A percentile compares a stretch with the other conserved stretches of the same genome.
Conservation (phyloP, 2,888 invertebrate genomes). For the Lepetodrilus schrolli region DNA sequence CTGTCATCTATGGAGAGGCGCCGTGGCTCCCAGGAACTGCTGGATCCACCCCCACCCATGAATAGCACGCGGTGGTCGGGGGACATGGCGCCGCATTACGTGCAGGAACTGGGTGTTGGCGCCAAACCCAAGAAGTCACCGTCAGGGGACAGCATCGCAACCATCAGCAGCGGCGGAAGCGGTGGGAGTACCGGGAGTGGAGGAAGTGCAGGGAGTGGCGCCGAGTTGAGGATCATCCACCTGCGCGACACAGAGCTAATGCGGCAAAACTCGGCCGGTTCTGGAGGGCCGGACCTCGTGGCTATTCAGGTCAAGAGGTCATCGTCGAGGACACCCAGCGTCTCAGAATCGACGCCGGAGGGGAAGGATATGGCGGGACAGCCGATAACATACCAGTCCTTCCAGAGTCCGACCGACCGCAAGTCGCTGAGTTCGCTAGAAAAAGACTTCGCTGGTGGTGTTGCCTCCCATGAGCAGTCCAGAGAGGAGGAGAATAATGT, state of each 20-base stretch:
- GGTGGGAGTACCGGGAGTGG: slow-evolving; percentile 38
- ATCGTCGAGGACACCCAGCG: slow-evolving; percentile 31
- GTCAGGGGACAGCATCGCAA: slow-evolving; percentile 65
- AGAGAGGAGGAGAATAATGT: slow-evolving; percentile 22
- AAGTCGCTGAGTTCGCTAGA: slow-evolving; percentile 6
- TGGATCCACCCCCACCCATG: slow-evolving; percentile 63
- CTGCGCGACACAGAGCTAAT: slow-evolving; percentile 37
- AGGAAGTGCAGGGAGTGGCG: slow-evolving; percentile 8
- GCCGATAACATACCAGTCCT: slow-evolving; percentile 78
- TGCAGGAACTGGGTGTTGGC: slow-evolving; percentile 46
- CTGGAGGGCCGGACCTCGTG: slow-evolving; percentile 75
- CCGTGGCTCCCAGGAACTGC: slow-evolving; percentile 53
- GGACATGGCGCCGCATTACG: slow-evolving; percentile 55
- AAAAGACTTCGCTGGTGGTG: neutral
- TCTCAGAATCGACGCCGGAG: slow-evolving; percentile 42
- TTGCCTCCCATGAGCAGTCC: neutral
- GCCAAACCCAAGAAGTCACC: slow-evolving; percentile 58
- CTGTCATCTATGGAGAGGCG: slow-evolving; percentile 64
- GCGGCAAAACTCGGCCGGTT: slow-evolving; percentile 34
- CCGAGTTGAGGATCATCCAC: slow-evolving; percentile 38
- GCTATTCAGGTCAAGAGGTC: slow-evolving; percentile 73
- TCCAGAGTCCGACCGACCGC: slow-evolving; percentile 77
- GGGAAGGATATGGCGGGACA: slow-evolving; percentile 50
- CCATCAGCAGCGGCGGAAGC: slow-evolving; percentile 55
- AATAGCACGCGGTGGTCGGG: slow-evolving; percentile 59